Evolutionary conservation across 1,140 invertebrate genomes (phyloP), one percentile per base, ranked within the genome.

Genomic region (Drosophila sp.): DNA sequence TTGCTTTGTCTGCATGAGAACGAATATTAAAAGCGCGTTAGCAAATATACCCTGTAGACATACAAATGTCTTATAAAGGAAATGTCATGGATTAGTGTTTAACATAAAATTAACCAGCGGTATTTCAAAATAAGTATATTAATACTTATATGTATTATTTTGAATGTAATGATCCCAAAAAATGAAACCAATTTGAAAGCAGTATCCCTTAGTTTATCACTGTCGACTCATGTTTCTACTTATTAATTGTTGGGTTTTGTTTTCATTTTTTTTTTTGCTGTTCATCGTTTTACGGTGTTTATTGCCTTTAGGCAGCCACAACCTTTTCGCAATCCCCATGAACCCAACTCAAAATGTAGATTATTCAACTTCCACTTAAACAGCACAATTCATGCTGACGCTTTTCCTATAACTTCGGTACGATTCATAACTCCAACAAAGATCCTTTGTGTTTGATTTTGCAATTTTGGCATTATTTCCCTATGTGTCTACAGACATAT

Each of bases 171-270:
- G n/a, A n/a, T n/a, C n/a, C n/a, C n/a, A 21, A 21, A 21, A 13
- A 38, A 13, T 0, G 3, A 36, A 38, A 38, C 4, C 27, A 38
- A n/a, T 36, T 41, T n/a, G n/a, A n/a, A n/a, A n/a, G n/a, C n/a
- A 41, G 57, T 69, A 57, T 56, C 34, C 25, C 43, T 38, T 56
- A 54, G 53, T 29, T 32, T 14, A 53, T 62, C 46, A 73, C 29
- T 50, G 29, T 43, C 34, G 54, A 16, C 6, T 2, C 27, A 7
- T 6, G 3, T 29, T 7, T 29, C 36, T 6, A 38, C 2, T 43
- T 43, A 9, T 48, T 48, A 48, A n/a, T 14, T 16, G 11, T 48
- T 8, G 1, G 5, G 0, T 27, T 48, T 58, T 43, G 11, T 56
- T 45, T 38, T 43, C 3, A 29, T 21, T 27, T 46, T 54, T 8